Evolutionary conservation across 2,797 vertebrate species (phyloP), one percentile per base, ranked within the genome.

Genomic region (Chelmon rostratus): DNA sequence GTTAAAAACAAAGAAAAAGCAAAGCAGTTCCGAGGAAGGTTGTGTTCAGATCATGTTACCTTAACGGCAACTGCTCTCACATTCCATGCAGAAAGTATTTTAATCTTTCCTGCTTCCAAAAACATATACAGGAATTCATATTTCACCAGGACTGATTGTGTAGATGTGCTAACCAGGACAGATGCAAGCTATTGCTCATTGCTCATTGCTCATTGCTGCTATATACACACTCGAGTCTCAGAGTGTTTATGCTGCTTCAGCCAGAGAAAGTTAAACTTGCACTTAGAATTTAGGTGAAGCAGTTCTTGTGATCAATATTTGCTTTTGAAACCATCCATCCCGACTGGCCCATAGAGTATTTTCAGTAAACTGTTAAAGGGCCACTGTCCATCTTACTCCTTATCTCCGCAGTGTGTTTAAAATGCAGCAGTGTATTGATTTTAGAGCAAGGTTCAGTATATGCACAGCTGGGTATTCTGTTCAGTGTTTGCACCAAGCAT

Each of bases 401-500:
- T 66, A 53, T 83, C 83, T 81, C n/a, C 16, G 38, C 50, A 33
- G 31, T 31, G 7, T 23, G 23, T 35, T 35, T 85, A 59, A 80
- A 79, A 72, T 64, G 52, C 23, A 59, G 49, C 21, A 40, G 28
- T 70, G 31, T 72, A 82, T 71, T 78, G 58, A 74, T 77, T 78
- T 63, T 73, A 58, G 40, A 68, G 10, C 23, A 50, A 16, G 12
- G 2, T 49, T 79, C 25, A 76, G 31, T 73, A 70, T 59, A 62
- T 76, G 68, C 71, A 80, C 79, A 88, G 76, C 82, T 88, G 82
- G 42, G 3, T 61, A 50, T 80, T 52, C 54, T 56, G 16, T 23
- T 63, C 64, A n/a, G 23, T 86, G 62, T 87, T 90, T 84, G 77
- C 79, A 73, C 73, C 69, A 50, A 72, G 80, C 63, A 77, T 10